A percentile compares a stretch with the other conserved stretches of the same genome.
phyloP scores from a whole-genome alignment of 2,113 vertebrate genomes.

The Petaurus breviceps region DNA sequence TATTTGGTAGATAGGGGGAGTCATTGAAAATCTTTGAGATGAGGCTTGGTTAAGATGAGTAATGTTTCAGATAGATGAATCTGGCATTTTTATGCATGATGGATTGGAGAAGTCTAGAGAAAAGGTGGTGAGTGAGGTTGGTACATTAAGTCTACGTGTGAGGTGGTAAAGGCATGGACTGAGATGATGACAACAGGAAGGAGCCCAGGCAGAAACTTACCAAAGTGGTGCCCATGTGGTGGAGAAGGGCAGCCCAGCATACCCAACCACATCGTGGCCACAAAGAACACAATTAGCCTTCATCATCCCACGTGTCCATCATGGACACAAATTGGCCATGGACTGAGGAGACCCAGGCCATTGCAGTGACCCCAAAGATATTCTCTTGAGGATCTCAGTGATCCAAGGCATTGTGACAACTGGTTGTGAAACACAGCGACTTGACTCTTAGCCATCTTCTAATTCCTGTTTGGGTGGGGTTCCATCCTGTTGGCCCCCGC shows the following conservation, averaged over 20 bases:
- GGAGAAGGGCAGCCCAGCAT: not conserved
- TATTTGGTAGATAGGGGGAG: not conserved
- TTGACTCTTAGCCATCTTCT: not conserved
- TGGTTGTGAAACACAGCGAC: not conserved
- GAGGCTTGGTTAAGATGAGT: not conserved
- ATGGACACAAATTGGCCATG: not conserved
- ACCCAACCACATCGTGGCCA: not conserved
- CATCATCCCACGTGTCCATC: not conserved
- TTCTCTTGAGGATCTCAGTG: accelerated
- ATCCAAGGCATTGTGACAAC: not conserved
- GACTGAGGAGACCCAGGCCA: not conserved
- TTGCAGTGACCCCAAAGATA: not conserved
- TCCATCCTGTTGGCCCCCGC: not conserved
- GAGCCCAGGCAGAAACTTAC: not conserved
- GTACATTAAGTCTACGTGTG: not conserved
- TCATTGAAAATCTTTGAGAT: not conserved
- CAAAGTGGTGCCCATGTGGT: not conserved
- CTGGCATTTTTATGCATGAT: not conserved
- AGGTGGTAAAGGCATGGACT: not conserved
- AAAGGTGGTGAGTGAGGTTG: not conserved
- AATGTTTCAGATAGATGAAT: not conserved
- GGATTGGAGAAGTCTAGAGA: not conserved
- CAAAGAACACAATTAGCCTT: not conserved
- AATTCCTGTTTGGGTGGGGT: not conserved
- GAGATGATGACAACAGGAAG: not conserved